Base-by-base conservation (phyloP, 1,140 invertebrate genomes). In the Rhopalosiphum padi region DNA sequence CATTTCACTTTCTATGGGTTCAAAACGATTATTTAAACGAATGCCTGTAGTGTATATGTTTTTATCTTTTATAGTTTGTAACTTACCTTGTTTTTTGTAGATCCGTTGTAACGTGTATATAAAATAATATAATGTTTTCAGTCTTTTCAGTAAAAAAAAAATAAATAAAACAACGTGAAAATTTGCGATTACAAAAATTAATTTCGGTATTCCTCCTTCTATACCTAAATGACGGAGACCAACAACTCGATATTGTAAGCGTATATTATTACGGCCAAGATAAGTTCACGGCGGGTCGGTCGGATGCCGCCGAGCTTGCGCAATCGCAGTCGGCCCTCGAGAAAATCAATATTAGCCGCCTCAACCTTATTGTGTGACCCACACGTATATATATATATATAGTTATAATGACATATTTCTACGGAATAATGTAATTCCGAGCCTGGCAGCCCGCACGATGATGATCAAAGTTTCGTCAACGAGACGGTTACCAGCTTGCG, bases 261-360 rank as follows among this genome's bases (percentile, higher is more conserved):
- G 83, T 85, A 86, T 43, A 43, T 25, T 86, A 25, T 41, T 86
- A 43, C 37, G 41, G 83, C 41, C 3, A 48, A 48, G 43, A 87
- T 8, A 48, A 87, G 86, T 48, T 51, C 86, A n/a, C 86, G 86
- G 86, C 86, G 30, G 86, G 46, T 88, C 86, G 86, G 86, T 88
- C 86, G 86, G 46, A 9, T 22, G 23, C 77, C 77, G 77, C 30
- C 86, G 46, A 9, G 1, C 86, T 18, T n/a, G 86, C 46, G 86
- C 86, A 88, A 88, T 18, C 86, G 86, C 86, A n/a, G n/a, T 22
- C 6, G 86, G 43, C 2, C 22, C 1, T 48, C 85, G 43, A n/a
- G 48, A 87, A 88, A 88, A 88, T 88, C 86, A 88, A 88, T 88
- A 88, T 35, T 35, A n/a, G 23, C 23, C 86, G 86, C 30, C 86